These are phyloP conservation scores for Ectemnius lituratus DNA, from an alignment of 2,888 invertebrate species.

Conservation along the genomic window DNA sequence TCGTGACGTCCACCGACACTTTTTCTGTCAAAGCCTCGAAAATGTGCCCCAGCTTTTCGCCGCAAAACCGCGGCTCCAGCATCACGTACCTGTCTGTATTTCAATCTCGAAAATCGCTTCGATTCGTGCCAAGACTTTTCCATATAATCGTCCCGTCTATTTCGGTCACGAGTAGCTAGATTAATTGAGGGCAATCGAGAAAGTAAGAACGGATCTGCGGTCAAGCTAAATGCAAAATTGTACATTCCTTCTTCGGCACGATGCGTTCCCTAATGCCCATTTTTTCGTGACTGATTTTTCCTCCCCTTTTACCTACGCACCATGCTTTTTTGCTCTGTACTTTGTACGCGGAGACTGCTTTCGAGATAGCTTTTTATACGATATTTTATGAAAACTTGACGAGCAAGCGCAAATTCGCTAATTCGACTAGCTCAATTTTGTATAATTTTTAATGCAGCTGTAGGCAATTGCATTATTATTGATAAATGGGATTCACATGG, in stretches of 20 bases:
- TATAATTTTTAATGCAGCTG: not conserved
- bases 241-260: no score
- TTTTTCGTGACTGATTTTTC: constrained; percentile 10
- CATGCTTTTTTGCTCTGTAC: constrained; percentile 30
- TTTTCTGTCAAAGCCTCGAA: not conserved
- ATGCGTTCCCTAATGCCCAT: no score
- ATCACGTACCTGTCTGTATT: constrained; percentile 28
- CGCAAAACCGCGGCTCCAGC: constrained; percentile 8
- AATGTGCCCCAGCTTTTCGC: constrained; percentile 25
- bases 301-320: constrained; percentile 4
- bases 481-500: constrained; percentile 10
- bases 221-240: no score
- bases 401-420: not conserved
- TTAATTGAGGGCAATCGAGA: constrained; percentile 2
- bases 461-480: not conserved
- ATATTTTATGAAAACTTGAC: not conserved
- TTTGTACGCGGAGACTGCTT: constrained; percentile 6
- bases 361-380: constrained; percentile 15
- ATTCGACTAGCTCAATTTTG: constrained; percentile 6
- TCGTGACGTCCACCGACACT: constrained; percentile 11
- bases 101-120: constrained; percentile 17
- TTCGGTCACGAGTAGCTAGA: not conserved
- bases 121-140: constrained; percentile 36
- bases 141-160: constrained; percentile 1
- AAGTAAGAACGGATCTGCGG: not conserved